Percentiles rank a stretch among this genome's conserved stretches.
Conservation (phyloP, 2,888 invertebrate species). For the Sarcophaga subvicina region DNA sequence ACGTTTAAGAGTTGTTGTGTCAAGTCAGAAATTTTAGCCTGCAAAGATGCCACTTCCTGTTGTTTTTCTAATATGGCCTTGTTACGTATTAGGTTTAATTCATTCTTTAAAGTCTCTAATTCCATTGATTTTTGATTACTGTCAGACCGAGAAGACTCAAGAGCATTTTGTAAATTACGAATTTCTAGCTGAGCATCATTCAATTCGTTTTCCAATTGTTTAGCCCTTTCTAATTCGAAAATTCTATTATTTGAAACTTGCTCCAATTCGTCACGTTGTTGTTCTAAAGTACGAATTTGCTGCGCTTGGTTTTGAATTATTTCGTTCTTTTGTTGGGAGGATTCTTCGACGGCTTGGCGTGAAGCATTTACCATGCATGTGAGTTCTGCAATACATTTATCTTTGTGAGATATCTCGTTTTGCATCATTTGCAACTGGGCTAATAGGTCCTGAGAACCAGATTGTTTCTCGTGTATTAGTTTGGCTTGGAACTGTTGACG, state of each 20-base stretch:
- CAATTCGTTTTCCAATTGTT: constrained; percentile 77
- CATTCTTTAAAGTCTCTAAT: constrained; percentile 73
- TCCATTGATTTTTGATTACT: constrained; percentile 74
- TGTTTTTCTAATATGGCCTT: constrained; percentile 76
- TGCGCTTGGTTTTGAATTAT: constrained; percentile 77
- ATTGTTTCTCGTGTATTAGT: constrained; percentile 78
- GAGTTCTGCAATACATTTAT: constrained; percentile 78
- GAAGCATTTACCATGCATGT: constrained; percentile 77
- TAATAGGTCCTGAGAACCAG: constrained; percentile 78
- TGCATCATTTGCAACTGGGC: constrained; percentile 79
- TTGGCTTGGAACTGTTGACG: constrained; percentile 80
- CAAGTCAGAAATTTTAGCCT: constrained; percentile 73
- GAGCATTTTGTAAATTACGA: constrained; percentile 79
- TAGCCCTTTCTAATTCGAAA: constrained; percentile 79
- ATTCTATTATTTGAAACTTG: constrained; percentile 78
- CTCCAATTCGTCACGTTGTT: constrained; percentile 79
- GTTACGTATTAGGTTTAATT: constrained; percentile 72
- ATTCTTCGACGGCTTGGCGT: constrained; percentile 76
- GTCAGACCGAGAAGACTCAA: constrained; percentile 78
- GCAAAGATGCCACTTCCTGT: constrained; percentile 71
- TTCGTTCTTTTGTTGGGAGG: constrained; percentile 77
- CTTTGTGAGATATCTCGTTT: constrained; percentile 78
- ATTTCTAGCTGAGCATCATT: constrained; percentile 79
- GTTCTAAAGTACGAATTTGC: constrained; percentile 77
- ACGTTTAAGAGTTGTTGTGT: constrained; percentile 74